Conservation (phyloP, 1,140 invertebrate species). For the Hirudo medicinalis region DNA sequence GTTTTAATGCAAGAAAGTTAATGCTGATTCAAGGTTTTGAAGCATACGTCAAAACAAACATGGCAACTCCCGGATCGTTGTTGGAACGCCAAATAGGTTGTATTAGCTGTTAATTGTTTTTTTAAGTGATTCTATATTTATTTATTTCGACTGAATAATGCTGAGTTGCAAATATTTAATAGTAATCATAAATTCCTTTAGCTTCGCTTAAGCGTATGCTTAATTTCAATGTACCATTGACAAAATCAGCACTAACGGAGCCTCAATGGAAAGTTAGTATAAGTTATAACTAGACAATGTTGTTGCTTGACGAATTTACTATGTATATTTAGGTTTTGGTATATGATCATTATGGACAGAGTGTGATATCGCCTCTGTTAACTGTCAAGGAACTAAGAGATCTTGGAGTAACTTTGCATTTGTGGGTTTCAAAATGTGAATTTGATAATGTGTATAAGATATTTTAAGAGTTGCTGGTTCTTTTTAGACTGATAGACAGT, state of each 20-base stretch:
- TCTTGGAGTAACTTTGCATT: conserved; percentile 87
- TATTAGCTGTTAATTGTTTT: too few species aligned
- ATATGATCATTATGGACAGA: conserved; percentile 88
- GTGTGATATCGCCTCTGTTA: conserved; percentile 92
- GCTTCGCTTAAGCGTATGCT: conserved; percentile 82
- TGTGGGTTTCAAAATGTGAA: conserved; percentile 51
- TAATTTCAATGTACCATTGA: conserved; percentile 69
- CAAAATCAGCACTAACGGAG: conserved; percentile 60
- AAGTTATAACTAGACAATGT: neutral
- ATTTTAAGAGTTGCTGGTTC: conserved; percentile 17
- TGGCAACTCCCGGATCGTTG: too few species aligned
- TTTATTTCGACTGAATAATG: too few species aligned
- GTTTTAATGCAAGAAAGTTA: too few species aligned
- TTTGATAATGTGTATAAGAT: conserved; percentile 8
- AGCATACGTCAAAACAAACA: too few species aligned
- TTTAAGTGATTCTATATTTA: too few species aligned
- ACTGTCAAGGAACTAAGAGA: conserved; percentile 89
- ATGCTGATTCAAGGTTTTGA: too few species aligned
- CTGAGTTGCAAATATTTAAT: neutral
- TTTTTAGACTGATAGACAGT: conserved; percentile 69
- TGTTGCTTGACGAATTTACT: neutral
- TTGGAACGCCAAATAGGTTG: too few species aligned
- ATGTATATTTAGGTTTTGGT: conserved; percentile 54
- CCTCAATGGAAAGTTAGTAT: conserved; percentile 68
- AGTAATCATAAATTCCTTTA: conserved; percentile 36